Conservation (phyloP, 2,888 invertebrate species). For the Osedax fenrisi region DNA sequence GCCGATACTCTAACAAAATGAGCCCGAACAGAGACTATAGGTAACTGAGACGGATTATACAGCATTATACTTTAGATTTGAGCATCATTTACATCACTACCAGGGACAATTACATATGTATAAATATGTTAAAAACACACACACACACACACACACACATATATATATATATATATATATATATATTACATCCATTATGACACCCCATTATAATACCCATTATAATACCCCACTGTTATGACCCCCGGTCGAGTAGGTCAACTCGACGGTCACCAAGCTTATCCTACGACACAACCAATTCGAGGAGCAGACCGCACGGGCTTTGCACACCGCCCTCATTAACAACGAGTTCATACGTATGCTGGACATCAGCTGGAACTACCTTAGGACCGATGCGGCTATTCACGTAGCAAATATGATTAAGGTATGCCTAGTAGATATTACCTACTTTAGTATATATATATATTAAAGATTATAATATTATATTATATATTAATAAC, state of each 20-base stretch:
- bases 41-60: too few relatives aligned
- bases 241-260: slow-evolving; percentile 22
- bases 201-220: background rate
- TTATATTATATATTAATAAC: too few relatives aligned
- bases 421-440: too few relatives aligned
- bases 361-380: slow-evolving; percentile 45
- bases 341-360: slow-evolving; percentile 40
- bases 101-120: too few relatives aligned
- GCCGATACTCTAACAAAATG: too few relatives aligned
- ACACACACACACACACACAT: too few relatives aligned
- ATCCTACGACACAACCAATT: slow-evolving; percentile 42
- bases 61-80: too few relatives aligned
- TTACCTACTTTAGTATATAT: too few relatives aligned
- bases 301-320: slow-evolving; percentile 39
- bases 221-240: background rate
- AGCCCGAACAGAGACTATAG: too few relatives aligned
- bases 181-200: background rate
- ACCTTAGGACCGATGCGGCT: slow-evolving; percentile 40
- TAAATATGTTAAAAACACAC: too few relatives aligned
- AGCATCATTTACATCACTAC: too few relatives aligned
- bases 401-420: slow-evolving; percentile 39
- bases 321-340: slow-evolving; percentile 40
- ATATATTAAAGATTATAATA: too few relatives aligned
- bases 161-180: background rate
- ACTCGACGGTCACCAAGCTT: slow-evolving; percentile 40